Evolutionary conservation across 2,888 invertebrate species (phyloP).

Genomic region (Minunthozetes semirufus): DNA sequence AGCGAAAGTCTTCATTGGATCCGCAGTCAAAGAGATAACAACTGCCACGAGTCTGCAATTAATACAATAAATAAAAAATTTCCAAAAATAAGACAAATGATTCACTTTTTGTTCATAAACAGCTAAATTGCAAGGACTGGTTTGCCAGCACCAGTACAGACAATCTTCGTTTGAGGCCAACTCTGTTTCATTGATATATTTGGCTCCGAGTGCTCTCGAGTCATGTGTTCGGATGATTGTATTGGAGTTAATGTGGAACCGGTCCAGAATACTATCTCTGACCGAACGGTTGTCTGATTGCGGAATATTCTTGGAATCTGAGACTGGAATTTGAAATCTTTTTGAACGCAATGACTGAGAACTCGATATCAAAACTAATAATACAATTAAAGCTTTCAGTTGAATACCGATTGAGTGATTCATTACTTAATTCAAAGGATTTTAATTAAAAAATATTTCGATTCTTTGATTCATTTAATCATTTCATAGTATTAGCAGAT

Average conservation of each 20-base stretch:
- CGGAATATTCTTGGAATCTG: neutral
- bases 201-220: conserved; percentile 78
- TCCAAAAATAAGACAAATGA: too few species aligned
- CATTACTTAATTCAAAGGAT: neutral
- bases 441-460: neutral
- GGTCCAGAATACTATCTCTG: conserved; percentile 51
- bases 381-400: neutral
- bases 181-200: conserved; percentile 76
- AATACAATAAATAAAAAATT: neutral
- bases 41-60: conserved; percentile 56
- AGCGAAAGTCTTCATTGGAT: conserved; percentile 60
- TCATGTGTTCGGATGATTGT: conserved; percentile 73
- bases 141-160: conserved; percentile 76
- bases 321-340: neutral
- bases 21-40: conserved; percentile 89
- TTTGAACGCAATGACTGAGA: neutral
- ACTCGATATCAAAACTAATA: neutral
- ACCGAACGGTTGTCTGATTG: neutral
- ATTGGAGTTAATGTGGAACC: conserved; percentile 76
- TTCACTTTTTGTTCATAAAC: conserved; percentile 82
- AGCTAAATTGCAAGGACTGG: conserved; percentile 71
- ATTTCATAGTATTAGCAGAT: neutral
- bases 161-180: conserved; percentile 69
- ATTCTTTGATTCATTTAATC: neutral
- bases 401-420: neutral